These are phyloP conservation scores for Polymixis flavicincta DNA, from an alignment of 2,888 invertebrate species.

Conservation along the genomic window DNA sequence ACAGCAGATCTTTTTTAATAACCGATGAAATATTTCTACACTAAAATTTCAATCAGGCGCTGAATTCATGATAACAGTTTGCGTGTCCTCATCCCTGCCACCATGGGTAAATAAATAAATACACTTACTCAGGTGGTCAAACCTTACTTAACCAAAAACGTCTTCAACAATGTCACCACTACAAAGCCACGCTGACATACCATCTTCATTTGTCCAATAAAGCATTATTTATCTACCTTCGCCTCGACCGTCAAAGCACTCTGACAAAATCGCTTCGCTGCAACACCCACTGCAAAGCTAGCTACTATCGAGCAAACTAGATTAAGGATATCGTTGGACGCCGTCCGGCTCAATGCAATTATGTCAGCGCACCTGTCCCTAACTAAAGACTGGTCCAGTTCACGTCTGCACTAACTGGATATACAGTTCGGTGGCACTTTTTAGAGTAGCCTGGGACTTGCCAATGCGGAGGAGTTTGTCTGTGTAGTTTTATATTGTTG, in stretches of 20 bases:
- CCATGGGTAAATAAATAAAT: not conserved
- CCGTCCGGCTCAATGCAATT: slow-evolving; percentile 75
- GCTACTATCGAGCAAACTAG: slow-evolving; percentile 70
- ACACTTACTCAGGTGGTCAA: not conserved
- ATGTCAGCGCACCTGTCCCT: slow-evolving; percentile 72
- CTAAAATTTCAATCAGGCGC: no score
- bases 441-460: slow-evolving; percentile 29
- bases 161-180: not conserved
- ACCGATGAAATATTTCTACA: no score
- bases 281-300: slow-evolving; percentile 44
- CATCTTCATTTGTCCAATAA: slow-evolving; percentile 22
- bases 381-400: slow-evolving; percentile 49
- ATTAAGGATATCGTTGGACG: slow-evolving; percentile 76
- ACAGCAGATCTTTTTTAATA: not conserved
- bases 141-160: not conserved
- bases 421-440: slow-evolving; percentile 36
- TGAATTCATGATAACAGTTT: no score
- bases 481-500: not conserved
- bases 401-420: slow-evolving; percentile 36
- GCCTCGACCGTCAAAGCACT: slow-evolving; percentile 38
- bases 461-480: not conserved
- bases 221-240: slow-evolving; percentile 32
- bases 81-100: not conserved
- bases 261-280: slow-evolving; percentile 41
- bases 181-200: not conserved